phyloP scores from a whole-genome alignment of 2,888 invertebrate genomes.

The Protodeltote pygarga region DNA sequence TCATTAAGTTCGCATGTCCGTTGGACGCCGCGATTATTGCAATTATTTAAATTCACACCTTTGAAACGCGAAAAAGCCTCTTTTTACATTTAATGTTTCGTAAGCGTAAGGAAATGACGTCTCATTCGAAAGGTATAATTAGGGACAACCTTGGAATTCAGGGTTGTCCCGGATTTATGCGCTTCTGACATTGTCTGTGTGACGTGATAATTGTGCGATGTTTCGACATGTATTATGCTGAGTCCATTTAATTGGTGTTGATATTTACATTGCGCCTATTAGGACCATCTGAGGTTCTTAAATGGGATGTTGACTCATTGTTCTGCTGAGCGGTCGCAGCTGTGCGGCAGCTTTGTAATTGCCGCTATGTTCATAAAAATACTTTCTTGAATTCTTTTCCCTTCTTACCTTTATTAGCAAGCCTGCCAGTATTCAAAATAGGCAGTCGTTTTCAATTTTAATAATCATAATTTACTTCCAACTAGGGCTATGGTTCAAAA shows the following conservation, averaged over 20 bases:
- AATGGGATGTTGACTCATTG: constrained; percentile 49
- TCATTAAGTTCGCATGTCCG: constrained; percentile 84
- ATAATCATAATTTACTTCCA: no score
- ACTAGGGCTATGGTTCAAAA: no score
- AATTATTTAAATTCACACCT: constrained; percentile 88
- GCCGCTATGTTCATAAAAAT: constrained; percentile 30
- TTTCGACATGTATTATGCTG: constrained; percentile 66
- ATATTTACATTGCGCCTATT: constrained; percentile 52
- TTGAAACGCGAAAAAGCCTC: constrained; percentile 81
- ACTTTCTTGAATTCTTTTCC: constrained; percentile 27
- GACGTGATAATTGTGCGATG: constrained; percentile 76
- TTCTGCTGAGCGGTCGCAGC: constrained; percentile 44
- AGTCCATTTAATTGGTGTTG: constrained; percentile 47
- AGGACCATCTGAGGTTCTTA: constrained; percentile 44
- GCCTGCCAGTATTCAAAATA: not conserved
- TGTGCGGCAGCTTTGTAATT: constrained; percentile 36
- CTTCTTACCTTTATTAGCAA: constrained; percentile 1
- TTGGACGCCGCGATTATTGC: constrained; percentile 80
- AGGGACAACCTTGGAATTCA: constrained; percentile 80
- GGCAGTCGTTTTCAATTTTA: constrained; percentile 9
- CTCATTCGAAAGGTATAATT: constrained; percentile 86
- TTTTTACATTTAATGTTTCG: constrained; percentile 85
- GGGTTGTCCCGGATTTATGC: constrained; percentile 73
- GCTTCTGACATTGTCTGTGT: constrained; percentile 71
- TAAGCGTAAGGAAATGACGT: constrained; percentile 85